A percentile compares a stretch with the other conserved stretches of the same genome.
Evolutionary conservation across 2,113 vertebrate species (phyloP).

Genomic region (Otus sunia): DNA sequence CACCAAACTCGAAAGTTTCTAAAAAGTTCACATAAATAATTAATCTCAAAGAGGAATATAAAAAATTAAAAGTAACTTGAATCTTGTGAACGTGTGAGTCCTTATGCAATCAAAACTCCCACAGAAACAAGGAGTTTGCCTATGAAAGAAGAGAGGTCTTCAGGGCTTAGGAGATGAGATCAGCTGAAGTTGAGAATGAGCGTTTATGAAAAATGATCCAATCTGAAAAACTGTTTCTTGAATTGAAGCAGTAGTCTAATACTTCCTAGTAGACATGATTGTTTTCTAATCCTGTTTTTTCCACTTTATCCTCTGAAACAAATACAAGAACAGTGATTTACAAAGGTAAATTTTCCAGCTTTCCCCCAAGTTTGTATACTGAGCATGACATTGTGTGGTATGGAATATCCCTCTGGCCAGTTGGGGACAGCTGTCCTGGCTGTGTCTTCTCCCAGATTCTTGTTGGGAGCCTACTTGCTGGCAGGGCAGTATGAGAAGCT

Average conservation of each 20-base stretch:
- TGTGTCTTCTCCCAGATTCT: no score
- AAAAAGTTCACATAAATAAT: conserved; percentile 16
- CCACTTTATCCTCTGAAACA: neutral
- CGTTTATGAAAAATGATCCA: neutral
- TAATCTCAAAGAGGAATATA: neutral
- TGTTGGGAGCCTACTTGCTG: no score
- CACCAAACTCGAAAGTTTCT: neutral
- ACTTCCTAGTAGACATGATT: neutral
- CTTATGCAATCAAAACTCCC: conserved; percentile 38
- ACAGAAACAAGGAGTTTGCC: neutral
- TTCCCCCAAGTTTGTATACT: no score
- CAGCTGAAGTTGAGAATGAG: neutral
- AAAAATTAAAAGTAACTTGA: neutral
- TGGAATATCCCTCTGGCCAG: no score
- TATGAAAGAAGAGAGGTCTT: neutral
- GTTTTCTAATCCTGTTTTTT: neutral
- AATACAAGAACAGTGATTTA: neutral
- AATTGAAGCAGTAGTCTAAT: neutral
- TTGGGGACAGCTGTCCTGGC: no score
- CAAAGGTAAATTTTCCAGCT: neutral
- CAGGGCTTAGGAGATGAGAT: neutral
- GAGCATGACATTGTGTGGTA: no score
- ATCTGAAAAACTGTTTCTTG: neutral
- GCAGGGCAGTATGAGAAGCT: no score
- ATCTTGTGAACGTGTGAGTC: neutral